Evolutionary conservation across 2,888 invertebrate genomes (phyloP), one percentile per base, ranked within the genome.

Genomic region (Dione juno): DNA sequence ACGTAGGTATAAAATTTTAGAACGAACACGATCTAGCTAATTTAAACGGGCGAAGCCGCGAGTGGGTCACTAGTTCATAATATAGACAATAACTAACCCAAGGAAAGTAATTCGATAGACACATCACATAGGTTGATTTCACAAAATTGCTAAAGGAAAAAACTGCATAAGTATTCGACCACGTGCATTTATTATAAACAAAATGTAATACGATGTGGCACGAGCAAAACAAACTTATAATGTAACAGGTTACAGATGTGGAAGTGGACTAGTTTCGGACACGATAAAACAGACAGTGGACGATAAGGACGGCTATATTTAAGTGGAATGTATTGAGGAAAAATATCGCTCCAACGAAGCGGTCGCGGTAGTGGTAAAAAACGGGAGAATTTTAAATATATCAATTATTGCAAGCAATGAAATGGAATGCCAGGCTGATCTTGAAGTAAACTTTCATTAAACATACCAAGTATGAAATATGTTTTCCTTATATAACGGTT

Each of bases 271-370:
- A 67, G 72, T 74, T 76, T 75, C 28, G 72, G 70, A 70, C 45
- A 59, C 66, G 70, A 74, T 65, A 73, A 73, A 70, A 69, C 53
- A 10, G 72, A 69, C 50, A 76, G 74, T 70, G 73, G 72, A 66
- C 71, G 81, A 85, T 76, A 83, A 81, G 75, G 80, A 78, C 74
- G 45, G 72, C 73, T 67, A 69, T 71, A 77, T 57, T 21, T 71
- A 81, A 87, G 78, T 81, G 86, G 80, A 84, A 86, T 71, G 75
- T 78, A 83, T 75, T 89, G 88, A 89, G 90, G 89, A 90, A 87
- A 89, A 87, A 81, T 77, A 74, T 67, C 73, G 73, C 73, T 79
- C 75, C 77, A 77, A 72, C 75, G 74, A 74, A 77, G 72, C 77
- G 28, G 28, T 28, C 28, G 2, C 6, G 65, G 74, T 73, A 71